Percentiles rank a stretch among this genome's conserved stretches.
These are phyloP conservation scores for Tenthredo notha DNA, from an alignment of 2,888 invertebrate species.

Conservation along the genomic window DNA sequence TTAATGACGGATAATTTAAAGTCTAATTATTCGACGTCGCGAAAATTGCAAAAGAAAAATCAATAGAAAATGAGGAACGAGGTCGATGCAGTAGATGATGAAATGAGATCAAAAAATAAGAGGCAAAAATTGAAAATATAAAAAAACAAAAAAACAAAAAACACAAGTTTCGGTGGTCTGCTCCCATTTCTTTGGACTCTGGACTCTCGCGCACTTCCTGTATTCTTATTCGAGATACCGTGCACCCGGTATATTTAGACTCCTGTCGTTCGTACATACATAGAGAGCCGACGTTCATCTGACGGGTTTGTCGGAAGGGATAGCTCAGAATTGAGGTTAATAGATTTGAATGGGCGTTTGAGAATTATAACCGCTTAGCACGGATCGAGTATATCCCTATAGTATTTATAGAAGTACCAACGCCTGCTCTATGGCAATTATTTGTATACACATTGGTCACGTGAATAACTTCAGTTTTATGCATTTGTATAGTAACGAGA, in stretches of 20 bases:
- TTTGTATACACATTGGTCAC: slow-evolving; percentile 19
- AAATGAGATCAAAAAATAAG: background rate
- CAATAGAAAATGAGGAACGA: background rate
- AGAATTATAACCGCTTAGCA: slow-evolving; percentile 37
- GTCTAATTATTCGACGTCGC: background rate
- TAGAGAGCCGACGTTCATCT: slow-evolving; percentile 12
- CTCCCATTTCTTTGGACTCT: slow-evolving; percentile 15
- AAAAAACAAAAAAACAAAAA: no score
- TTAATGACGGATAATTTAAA: no score
- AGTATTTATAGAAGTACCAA: slow-evolving; percentile 45
- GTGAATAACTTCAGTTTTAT: background rate
- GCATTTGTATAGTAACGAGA: background rate
- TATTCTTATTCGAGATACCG: slow-evolving; percentile 3
- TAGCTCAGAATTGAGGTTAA: slow-evolving; percentile 52
- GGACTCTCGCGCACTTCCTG: slow-evolving; percentile 13
- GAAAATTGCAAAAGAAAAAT: no score
- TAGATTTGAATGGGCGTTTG: slow-evolving; percentile 49
- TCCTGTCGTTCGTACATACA: slow-evolving; percentile 2
- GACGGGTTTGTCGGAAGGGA: slow-evolving; percentile 46
- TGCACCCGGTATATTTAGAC: slow-evolving; percentile 48
- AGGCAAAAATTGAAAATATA: background rate
- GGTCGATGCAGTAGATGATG: background rate
- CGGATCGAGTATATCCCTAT: slow-evolving; percentile 40
- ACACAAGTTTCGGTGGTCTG: background rate
- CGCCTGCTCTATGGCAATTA: slow-evolving; percentile 39